Conservation (phyloP, 1,140 invertebrate species). For the Diploscapter pachys region DNA sequence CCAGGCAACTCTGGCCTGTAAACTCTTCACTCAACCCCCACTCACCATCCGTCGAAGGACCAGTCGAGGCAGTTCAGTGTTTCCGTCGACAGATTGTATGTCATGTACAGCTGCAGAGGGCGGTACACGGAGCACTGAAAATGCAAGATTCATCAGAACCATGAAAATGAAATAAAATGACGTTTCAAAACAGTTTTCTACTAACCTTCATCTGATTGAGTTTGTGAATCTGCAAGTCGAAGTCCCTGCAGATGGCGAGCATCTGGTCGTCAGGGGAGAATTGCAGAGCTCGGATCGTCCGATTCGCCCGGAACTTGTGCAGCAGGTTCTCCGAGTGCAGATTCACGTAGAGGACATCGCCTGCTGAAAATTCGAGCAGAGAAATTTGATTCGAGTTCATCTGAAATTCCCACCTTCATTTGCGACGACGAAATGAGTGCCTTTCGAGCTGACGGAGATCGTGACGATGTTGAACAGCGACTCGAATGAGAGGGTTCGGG, state of each 20-base stretch:
- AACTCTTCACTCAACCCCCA: not conserved
- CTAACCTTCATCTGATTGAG: too few species aligned
- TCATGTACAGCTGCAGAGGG: conserved; percentile 78
- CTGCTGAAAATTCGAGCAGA: conserved; percentile 66
- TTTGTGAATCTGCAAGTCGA: conserved; percentile 72
- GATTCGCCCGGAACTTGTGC: conserved; percentile 78
- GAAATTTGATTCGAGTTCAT: conserved; percentile 48
- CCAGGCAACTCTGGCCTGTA: too few species aligned
- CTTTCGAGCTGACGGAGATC: conserved; percentile 83
- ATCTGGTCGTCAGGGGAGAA: conserved; percentile 87
- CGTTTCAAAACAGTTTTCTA: too few species aligned
- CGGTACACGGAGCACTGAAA: conserved; percentile 73
- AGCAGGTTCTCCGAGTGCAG: conserved; percentile 78
- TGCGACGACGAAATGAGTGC: conserved; percentile 75
- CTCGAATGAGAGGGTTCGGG: conserved; percentile 80
- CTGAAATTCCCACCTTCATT: conserved; percentile 70
- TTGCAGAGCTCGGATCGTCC: conserved; percentile 71
- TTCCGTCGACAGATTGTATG: conserved; percentile 76
- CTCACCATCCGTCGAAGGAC: conserved; percentile 79
- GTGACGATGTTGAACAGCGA: conserved; percentile 78
- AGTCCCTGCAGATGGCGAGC: conserved; percentile 79
- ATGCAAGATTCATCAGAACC: too few species aligned
- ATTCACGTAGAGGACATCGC: conserved; percentile 81
- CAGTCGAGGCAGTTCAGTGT: conserved; percentile 81
- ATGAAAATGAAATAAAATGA: too few species aligned